Conservation (phyloP, 2,113 vertebrate species). For the Oophaga pumilio region DNA sequence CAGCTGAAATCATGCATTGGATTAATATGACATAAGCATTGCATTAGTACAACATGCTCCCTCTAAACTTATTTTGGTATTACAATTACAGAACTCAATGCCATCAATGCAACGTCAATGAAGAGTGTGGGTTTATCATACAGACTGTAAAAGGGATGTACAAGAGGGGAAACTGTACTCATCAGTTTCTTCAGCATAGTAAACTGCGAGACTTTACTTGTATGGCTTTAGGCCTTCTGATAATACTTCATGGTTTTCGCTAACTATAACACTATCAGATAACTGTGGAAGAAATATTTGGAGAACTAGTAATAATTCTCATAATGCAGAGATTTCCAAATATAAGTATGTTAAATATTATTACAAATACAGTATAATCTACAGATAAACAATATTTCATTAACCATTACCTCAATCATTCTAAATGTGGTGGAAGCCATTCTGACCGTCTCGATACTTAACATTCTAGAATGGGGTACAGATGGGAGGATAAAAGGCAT, state of each 20-base stretch:
- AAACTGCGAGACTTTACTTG: neutral
- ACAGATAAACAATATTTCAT: neutral
- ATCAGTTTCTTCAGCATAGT: neutral
- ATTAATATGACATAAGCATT: neutral
- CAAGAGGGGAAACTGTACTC: neutral
- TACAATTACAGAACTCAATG: neutral
- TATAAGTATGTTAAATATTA: neutral
- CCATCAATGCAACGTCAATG: neutral
- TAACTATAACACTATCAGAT: neutral
- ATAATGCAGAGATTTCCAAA: neutral
- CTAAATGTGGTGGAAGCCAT: neutral
- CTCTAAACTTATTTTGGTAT: neutral
- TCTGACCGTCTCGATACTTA: neutral
- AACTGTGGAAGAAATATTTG: neutral
- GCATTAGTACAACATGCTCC: neutral
- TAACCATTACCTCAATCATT: neutral
- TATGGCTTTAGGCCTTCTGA: neutral
- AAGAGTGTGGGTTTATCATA: neutral
- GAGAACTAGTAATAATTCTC: neutral
- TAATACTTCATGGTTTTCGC: conserved; percentile 3
- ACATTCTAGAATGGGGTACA: neutral
- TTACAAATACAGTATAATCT: neutral
- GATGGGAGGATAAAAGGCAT: neutral
- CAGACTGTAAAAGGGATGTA: neutral
- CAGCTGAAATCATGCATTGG: neutral